Percentiles rank a stretch among this genome's conserved stretches.
These are phyloP conservation scores for Oligia latruncula DNA, from an alignment of 2,888 invertebrate species.

Conservation along the genomic window DNA sequence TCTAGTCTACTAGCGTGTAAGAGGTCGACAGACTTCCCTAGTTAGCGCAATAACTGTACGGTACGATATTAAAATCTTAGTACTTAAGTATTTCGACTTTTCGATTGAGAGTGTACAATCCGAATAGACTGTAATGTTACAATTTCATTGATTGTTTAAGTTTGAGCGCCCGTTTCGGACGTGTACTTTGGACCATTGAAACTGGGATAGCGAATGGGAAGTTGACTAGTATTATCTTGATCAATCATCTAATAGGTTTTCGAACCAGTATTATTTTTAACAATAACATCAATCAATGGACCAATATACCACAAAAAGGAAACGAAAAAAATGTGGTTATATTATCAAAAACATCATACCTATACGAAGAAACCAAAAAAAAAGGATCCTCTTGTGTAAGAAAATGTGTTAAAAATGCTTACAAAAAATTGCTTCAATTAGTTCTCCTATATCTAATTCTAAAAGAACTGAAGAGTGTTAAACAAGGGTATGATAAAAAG, in stretches of 20 bases:
- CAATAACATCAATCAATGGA: neutral
- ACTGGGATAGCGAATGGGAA: too few species aligned
- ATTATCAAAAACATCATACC: neutral
- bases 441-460: neutral
- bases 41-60: constrained; percentile 83
- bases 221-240: neutral
- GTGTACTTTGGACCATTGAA: neutral
- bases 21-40: constrained; percentile 73
- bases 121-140: constrained; percentile 87
- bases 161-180: constrained; percentile 64
- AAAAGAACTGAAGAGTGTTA: neutral
- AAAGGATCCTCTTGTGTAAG: neutral
- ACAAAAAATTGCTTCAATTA: neutral
- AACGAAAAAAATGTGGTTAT: neutral
- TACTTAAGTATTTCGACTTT: constrained; percentile 84
- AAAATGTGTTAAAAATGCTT: neutral
- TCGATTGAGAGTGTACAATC: constrained; percentile 88
- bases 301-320: neutral
- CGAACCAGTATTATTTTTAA: neutral
- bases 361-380: neutral
- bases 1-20: constrained; percentile 78
- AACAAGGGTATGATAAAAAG: neutral
- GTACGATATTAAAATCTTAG: constrained; percentile 71
- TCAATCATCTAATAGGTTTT: neutral
- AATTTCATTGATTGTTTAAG: constrained; percentile 77